Conservation (phyloP, 2,888 invertebrate genomes). For the Graphium colonna region DNA sequence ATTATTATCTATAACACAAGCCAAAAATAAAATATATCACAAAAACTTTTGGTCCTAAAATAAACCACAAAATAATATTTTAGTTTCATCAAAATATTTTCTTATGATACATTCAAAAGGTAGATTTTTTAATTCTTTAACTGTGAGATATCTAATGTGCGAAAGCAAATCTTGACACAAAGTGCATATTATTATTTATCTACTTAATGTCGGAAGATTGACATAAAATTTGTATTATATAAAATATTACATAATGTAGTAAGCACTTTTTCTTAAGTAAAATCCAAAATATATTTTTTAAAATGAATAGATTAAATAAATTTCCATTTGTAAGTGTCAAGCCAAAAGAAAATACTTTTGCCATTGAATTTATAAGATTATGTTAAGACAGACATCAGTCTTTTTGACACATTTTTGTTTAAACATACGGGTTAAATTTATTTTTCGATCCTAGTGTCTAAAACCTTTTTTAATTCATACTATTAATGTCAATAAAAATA, state of each 20-base stretch:
- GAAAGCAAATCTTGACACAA: slow-evolving; percentile 7
- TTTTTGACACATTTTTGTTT: not conserved
- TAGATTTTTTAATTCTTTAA: not conserved
- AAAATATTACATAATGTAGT: too few relatives aligned
- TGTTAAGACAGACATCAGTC: not conserved
- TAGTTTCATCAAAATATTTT: slow-evolving; percentile 8
- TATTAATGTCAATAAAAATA: too few relatives aligned
- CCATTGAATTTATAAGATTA: not conserved
- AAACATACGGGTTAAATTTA: too few relatives aligned
- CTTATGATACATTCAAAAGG: not conserved
- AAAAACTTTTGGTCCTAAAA: slow-evolving; percentile 10
- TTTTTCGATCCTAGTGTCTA: too few relatives aligned
- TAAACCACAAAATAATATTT: not conserved
- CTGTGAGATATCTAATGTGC: not conserved
- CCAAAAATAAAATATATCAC: slow-evolving; percentile 18
- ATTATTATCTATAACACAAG: not conserved
- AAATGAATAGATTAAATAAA: too few relatives aligned
- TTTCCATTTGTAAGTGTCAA: slow-evolving; percentile 2
- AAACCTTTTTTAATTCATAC: too few relatives aligned
- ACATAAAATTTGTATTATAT: too few relatives aligned
- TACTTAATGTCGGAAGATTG: not conserved
- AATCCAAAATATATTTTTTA: too few relatives aligned
- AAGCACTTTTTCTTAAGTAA: too few relatives aligned
- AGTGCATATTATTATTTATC: slow-evolving; percentile 4
- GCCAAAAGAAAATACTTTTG: not conserved